Evolutionary conservation across 2,797 vertebrate genomes (phyloP).

Genomic region (Miichthys miiuy): DNA sequence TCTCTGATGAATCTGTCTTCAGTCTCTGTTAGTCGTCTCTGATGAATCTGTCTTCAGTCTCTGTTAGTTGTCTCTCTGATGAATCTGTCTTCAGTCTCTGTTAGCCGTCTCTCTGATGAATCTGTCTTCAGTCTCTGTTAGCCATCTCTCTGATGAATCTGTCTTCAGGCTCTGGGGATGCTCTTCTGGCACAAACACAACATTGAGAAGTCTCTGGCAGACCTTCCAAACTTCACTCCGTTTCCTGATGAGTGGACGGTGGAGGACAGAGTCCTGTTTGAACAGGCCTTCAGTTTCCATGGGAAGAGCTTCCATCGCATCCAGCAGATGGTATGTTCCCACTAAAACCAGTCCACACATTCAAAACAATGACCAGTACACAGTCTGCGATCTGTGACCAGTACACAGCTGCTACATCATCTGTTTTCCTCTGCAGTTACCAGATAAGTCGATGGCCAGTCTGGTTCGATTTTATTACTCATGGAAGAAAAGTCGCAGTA

Average conservation of each 20-base stretch:
- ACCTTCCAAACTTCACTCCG: slow-evolving; percentile 97
- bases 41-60: background rate
- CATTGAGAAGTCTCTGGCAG: slow-evolving; percentile 95
- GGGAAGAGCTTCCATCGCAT: slow-evolving; percentile 98
- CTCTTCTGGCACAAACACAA: slow-evolving; percentile 99
- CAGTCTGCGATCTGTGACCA: too few species aligned
- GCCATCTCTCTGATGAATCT: background rate
- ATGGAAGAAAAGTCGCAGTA: slow-evolving; percentile 97
- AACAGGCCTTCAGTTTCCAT: slow-evolving; percentile 97
- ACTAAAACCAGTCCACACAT: accelerated
- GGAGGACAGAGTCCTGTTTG: slow-evolving; percentile 96
- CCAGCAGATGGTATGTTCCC: slow-evolving; percentile 92
- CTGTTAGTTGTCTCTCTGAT: background rate
- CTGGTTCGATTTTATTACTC: slow-evolving; percentile 98
- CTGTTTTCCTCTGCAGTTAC: slow-evolving; percentile 83
- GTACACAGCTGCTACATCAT: background rate
- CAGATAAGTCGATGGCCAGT: slow-evolving; percentile 96
- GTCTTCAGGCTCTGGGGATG: slow-evolving; percentile 94
- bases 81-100: too few species aligned
- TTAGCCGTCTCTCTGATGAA: too few species aligned
- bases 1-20: too few species aligned
- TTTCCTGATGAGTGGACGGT: slow-evolving; percentile 99
- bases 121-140: too few species aligned
- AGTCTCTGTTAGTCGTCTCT: background rate
- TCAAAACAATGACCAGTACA: background rate